Conservation (phyloP, 2,113 vertebrate species). For the Lathamus discolor region DNA sequence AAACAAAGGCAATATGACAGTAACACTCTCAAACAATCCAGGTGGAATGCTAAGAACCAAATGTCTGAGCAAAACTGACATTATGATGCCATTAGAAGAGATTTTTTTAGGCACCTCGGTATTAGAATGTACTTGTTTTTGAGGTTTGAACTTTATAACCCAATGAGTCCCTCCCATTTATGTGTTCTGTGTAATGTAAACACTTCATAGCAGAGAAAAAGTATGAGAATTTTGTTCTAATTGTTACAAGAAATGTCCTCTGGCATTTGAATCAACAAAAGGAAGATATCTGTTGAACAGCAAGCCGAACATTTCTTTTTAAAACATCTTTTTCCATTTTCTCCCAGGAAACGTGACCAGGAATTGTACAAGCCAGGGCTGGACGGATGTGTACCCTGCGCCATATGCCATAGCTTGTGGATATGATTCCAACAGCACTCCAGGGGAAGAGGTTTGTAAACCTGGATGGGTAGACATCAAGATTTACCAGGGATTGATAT, state of each 20-base stretch:
- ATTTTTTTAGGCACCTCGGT: neutral
- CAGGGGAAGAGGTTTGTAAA: constrained; percentile 79
- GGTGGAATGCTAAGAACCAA: neutral
- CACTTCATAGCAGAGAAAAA: neutral
- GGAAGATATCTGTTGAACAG: neutral
- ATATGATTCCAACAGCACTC: constrained; percentile 75
- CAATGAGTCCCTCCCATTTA: neutral
- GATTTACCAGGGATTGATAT: neutral
- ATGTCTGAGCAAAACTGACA: neutral
- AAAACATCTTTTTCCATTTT: neutral
- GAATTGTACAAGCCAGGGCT: constrained; percentile 86
- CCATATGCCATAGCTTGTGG: constrained; percentile 83
- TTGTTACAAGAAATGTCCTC: neutral
- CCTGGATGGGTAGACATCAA: no score
- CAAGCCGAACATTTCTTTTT: neutral
- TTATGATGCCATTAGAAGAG: neutral
- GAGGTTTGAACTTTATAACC: neutral
- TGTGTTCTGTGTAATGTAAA: neutral
- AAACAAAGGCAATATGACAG: neutral
- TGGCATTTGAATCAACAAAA: neutral
- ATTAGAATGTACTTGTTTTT: neutral
- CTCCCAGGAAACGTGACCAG: constrained; percentile 87
- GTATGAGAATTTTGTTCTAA: neutral
- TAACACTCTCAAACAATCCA: neutral
- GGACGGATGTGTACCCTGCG: constrained; percentile 82